Percentiles rank a stretch among this genome's conserved stretches.
Evolutionary conservation across 1,140 invertebrate genomes (phyloP).

Genomic region (Bombus consobrinus): DNA sequence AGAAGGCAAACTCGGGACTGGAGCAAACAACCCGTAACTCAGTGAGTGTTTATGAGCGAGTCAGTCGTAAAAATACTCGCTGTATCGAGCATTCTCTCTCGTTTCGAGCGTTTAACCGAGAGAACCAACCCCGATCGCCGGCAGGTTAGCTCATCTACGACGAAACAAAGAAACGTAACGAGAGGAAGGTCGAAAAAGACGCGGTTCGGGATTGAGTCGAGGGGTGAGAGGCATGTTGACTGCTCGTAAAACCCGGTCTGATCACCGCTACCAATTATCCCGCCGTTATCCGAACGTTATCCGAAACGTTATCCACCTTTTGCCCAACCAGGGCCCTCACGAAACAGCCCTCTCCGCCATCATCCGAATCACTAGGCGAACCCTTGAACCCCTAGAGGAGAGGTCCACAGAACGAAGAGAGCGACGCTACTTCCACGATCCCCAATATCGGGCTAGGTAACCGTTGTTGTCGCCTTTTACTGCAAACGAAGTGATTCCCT

Average conservation of each 20-base stretch:
- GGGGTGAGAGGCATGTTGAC: conserved; percentile 75
- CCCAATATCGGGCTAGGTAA: conserved; percentile 56
- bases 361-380: conserved; percentile 70
- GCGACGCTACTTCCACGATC: conserved; percentile 31
- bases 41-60: conserved; percentile 80
- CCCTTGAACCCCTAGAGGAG: conserved; percentile 65
- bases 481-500: conserved; percentile 83
- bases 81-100: conserved; percentile 71
- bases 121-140: conserved; percentile 27
- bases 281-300: conserved; percentile 81
- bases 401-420: conserved; percentile 19
- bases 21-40: conserved; percentile 80
- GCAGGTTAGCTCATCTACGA: neutral
- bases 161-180: conserved; percentile 61
- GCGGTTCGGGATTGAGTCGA: conserved; percentile 3
- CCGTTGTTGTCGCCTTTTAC: conserved; percentile 81
- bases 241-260: conserved; percentile 82
- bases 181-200: conserved; percentile 50
- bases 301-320: conserved; percentile 78
- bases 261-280: conserved; percentile 83
- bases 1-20: conserved; percentile 71
- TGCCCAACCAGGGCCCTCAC: conserved; percentile 54
- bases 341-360: conserved; percentile 65
- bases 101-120: conserved; percentile 52
- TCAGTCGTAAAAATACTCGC: conserved; percentile 77